Base-by-base conservation (phyloP, 2,888 invertebrate genomes). In the Macrosoma leucophasiata region DNA sequence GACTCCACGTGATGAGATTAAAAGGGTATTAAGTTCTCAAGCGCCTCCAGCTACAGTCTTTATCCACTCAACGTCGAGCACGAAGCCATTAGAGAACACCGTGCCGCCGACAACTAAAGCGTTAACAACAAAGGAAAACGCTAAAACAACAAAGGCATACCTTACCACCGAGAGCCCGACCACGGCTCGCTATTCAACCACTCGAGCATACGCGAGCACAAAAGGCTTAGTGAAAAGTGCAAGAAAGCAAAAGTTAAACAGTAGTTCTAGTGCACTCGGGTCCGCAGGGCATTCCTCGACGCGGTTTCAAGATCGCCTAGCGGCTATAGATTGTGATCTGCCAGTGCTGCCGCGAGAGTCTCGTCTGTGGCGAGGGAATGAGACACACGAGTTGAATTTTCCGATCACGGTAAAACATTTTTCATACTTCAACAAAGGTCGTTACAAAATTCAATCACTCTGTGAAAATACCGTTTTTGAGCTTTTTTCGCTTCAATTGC, bases 361-460 rank as follows among this genome's bases (percentile, higher is more conserved):
- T 26, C 86, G 88, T 43, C 74, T 90, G 46, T 90, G 90, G 90
- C 87, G 90, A 26, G 89, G 89, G 54, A 90, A 90, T 59, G 90
- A 90, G 63, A 91, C 90, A 9, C 90, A 90, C 57, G 90, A 91
- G 62, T 77, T 90, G 49, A 85, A 87, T 53, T 73, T 91, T 33
- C 90, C 90, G 13, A 84, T 88, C 61, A 87, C 85, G 84, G 90
- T 90, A 76, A 88, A 36, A 13, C 20, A 19, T 33, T 25, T 22
- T 27, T 18, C 17, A n/a, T 17, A 22, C n/a, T n/a, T n/a, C n/a
- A n/a, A n/a, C n/a, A n/a, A n/a, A n/a, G n/a, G n/a, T n/a, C n/a
- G n/a, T n/a, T n/a, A n/a, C n/a, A n/a, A n/a, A n/a, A n/a, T n/a
- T n/a, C n/a, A n/a, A n/a, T n/a, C n/a, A n/a, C n/a, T n/a, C n/a